Conservation (phyloP, 2,888 invertebrate genomes). For the Cremastobaeus sp. region DNA sequence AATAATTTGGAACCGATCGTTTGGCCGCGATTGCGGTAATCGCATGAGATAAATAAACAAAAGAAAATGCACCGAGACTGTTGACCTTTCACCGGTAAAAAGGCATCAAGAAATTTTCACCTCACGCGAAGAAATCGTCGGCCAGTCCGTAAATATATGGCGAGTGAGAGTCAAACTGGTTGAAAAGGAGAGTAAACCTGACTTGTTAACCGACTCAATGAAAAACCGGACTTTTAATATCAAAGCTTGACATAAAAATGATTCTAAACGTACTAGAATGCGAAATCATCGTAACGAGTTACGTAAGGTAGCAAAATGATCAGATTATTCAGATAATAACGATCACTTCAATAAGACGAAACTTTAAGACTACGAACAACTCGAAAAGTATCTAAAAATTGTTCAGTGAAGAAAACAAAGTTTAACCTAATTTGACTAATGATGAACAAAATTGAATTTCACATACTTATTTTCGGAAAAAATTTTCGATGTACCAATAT, state of each 20-base stretch:
- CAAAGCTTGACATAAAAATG: constrained; percentile 41
- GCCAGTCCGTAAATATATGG: constrained; percentile 54
- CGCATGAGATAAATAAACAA: constrained; percentile 30
- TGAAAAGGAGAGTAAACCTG: constrained; percentile 46
- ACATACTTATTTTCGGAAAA: no score
- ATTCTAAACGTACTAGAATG: constrained; percentile 24
- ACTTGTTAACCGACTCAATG: constrained; percentile 48
- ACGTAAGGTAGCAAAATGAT: constrained; percentile 8
- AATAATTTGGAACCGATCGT: constrained; percentile 25
- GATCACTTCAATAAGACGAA: no score
- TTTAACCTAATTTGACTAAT: no score
- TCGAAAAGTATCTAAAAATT: no score
- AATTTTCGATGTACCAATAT: no score
- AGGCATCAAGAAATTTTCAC: constrained; percentile 52
- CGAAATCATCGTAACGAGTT: constrained; percentile 35
- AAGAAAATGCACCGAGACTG: constrained; percentile 33
- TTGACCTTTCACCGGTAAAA: constrained; percentile 49
- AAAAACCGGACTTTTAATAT: constrained; percentile 55
- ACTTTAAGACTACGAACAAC: no score
- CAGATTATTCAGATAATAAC: constrained; percentile 8
- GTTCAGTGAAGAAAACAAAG: no score
- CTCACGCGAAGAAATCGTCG: constrained; percentile 52
- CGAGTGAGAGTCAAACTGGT: constrained; percentile 59
- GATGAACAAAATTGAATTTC: no score
- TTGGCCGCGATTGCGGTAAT: constrained; percentile 2